A percentile compares a stretch with the other conserved stretches of the same genome.
phyloP scores from a whole-genome alignment of 2,888 invertebrate genomes.

The Oligia latruncula region DNA sequence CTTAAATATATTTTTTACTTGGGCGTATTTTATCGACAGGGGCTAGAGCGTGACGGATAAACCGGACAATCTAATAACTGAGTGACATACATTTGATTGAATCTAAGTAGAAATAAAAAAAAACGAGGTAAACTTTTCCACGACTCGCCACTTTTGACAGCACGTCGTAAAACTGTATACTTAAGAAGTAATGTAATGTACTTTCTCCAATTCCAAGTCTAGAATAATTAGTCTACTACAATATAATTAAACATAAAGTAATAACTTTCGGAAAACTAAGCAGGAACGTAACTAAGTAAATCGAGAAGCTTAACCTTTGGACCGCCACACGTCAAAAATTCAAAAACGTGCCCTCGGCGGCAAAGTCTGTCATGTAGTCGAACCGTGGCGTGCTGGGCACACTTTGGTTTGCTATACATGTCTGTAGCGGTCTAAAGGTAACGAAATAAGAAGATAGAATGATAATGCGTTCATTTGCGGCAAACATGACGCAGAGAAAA shows the following conservation, averaged over 20 bases:
- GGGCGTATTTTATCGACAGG: slow-evolving; percentile 23
- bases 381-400: no score
- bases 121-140: slow-evolving; percentile 7
- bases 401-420: no score
- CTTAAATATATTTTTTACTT: slow-evolving; percentile 6
- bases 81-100: slow-evolving; percentile 32
- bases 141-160: background rate
- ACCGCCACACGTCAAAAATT: no score
- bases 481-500: no score
- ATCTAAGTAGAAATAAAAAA: background rate
- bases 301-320: background rate
- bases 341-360: no score
- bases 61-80: slow-evolving; percentile 34
- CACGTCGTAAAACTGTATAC: slow-evolving; percentile 7
- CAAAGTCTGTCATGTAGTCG: no score
- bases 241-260: background rate
- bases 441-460: background rate
- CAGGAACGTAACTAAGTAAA: background rate
- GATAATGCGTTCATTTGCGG: no score
- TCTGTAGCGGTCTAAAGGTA: no score
- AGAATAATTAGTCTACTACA: slow-evolving; percentile 18
- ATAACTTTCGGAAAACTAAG: background rate
- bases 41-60: slow-evolving; percentile 46
- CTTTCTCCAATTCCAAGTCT: slow-evolving; percentile 41
- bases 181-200: slow-evolving; percentile 26